These are phyloP conservation scores for Hemibagrus wyckioides DNA, from an alignment of 2,113 vertebrate species.

Conservation along the genomic window DNA sequence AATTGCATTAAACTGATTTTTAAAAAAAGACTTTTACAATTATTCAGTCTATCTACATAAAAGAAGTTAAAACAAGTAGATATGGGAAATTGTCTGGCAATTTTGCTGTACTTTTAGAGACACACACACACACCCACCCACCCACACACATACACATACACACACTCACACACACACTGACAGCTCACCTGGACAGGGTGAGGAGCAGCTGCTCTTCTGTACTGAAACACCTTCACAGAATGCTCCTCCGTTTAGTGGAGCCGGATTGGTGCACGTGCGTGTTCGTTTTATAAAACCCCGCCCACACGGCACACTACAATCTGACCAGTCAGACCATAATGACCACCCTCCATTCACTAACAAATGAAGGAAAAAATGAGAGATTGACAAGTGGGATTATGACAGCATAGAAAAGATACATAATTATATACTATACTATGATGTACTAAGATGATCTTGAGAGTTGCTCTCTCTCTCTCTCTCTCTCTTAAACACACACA, in stretches of 20 bases:
- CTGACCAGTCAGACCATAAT: constrained; percentile 91
- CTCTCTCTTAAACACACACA: background rate
- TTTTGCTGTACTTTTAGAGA: background rate
- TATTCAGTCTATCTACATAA: background rate
- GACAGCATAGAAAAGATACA: background rate
- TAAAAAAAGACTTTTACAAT: background rate
- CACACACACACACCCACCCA: background rate
- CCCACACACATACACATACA: constrained; percentile 1
- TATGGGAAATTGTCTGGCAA: background rate
- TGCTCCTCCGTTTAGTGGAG: constrained; percentile 90
- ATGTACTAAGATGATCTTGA: constrained; percentile 56
- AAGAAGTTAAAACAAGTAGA: background rate
- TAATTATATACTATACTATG: constrained; percentile 14
- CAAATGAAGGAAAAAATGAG: background rate
- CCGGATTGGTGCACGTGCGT: constrained; percentile 92
- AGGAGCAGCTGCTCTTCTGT: constrained; percentile 91
- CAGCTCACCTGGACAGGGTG: constrained; percentile 84
- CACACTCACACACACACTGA: background rate
- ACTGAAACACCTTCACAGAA: constrained; percentile 94
- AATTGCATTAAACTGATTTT: background rate
- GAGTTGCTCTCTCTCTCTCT: background rate
- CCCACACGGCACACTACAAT: constrained; percentile 88
- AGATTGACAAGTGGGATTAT: background rate
- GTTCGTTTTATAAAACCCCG: constrained; percentile 92
- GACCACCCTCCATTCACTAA: constrained; percentile 97